Base-by-base conservation (phyloP, 2,888 invertebrate genomes). In the Drosophila quinaria region DNA sequence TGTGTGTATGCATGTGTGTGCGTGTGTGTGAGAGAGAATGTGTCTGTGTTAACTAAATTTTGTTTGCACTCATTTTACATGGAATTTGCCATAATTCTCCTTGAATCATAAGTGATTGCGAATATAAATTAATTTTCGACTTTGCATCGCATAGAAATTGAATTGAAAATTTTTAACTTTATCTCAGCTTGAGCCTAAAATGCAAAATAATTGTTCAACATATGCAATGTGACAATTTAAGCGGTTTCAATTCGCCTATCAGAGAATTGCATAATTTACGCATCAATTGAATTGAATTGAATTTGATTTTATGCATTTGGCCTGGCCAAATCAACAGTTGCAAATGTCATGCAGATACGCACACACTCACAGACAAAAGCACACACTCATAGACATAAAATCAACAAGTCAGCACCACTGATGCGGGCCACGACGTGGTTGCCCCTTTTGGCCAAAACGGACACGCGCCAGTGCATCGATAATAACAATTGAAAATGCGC, bases 401-500 rank as follows among this genome's bases (percentile, higher is more conserved):
- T 80, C 78, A 78, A 80, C 78, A 78, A 78, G 78, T 78, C 78
- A 73, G 77, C 50, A 61, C 41, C 76, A 52, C 37, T 9, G 55
- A 72, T 80, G 66, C 77, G 69, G 78, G 80, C 60, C 62, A 35
- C 49, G 13, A 25, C 41, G 63, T 59, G 74, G 79, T 56, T 59
- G 33, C 15, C 42, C 63, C 59, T 62, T 47, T 49, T 39, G 39
- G 56, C 60, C 58, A 54, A 13, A 35, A 44, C 47, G 51, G 17
- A 62, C 50, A 79, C 62, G 76, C 65, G 35, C 76, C 72, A 60
- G 33, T 74, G 66, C 79, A 63, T 58, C 70, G 70, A 78, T 80
- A 73, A 80, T 80, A 78, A 80, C 77, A 80, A 72, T 76, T 71
- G 54, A 58, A 70, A 66, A 71, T 79, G 66, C 50, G 67, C 60